phyloP scores from a whole-genome alignment of 2,797 vertebrate species.

The Muscicapa comitata region DNA sequence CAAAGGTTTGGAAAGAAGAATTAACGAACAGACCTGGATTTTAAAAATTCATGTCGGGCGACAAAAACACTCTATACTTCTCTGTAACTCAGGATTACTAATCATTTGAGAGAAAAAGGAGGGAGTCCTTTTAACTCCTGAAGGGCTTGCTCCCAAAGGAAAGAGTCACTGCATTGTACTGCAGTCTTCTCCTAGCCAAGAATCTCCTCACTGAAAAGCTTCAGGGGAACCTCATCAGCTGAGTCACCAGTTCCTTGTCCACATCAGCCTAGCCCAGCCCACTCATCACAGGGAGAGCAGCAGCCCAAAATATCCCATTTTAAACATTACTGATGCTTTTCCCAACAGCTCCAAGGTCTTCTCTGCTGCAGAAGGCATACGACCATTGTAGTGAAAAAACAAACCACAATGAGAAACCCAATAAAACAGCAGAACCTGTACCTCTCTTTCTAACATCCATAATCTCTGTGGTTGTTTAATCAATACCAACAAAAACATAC shows the following conservation, averaged over 20 bases:
- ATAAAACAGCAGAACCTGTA: not conserved
- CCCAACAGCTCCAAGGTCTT: not conserved
- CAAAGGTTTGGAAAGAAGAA: not conserved
- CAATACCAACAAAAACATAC: not conserved
- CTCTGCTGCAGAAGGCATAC: not conserved
- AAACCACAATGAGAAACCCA: not conserved
- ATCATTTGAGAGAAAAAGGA: not conserved
- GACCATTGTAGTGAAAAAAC: not conserved
- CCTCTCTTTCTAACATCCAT: not conserved
- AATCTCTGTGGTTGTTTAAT: not conserved
- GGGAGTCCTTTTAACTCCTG: not conserved
- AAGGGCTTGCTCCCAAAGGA: not conserved
- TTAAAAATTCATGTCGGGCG: not conserved
- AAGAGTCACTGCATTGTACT: not conserved
- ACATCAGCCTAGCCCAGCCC: not conserved
- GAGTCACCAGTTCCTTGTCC: not conserved
- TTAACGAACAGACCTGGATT: not conserved
- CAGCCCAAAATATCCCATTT: not conserved
- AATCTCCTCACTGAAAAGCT: not conserved
- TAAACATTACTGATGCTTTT: not conserved
- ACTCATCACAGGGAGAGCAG: not conserved
- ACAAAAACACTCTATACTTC: not conserved
- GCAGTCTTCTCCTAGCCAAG: not conserved
- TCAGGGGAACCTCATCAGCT: not conserved
- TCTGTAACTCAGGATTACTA: not conserved